These are phyloP conservation scores for Pedetes capensis DNA, from an alignment of 2,113 vertebrate species.

Conservation along the genomic window DNA sequence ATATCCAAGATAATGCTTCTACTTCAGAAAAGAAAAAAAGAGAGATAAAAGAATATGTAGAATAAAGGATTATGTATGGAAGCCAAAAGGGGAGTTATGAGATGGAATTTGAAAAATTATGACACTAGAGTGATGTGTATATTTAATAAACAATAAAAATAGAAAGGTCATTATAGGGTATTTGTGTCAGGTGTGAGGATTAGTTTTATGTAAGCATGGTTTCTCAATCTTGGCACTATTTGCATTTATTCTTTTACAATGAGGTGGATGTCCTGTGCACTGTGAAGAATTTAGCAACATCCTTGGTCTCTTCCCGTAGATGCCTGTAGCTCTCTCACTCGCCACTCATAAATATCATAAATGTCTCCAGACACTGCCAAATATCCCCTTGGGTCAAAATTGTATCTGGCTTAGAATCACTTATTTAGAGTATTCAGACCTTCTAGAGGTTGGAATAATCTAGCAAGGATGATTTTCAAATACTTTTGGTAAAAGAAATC, in stretches of 20 bases:
- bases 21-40: not conserved
- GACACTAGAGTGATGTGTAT: not conserved
- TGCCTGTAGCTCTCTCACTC: not conserved
- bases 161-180: not conserved
- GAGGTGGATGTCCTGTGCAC: not conserved
- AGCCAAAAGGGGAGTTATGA: not conserved
- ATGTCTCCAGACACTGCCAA: not conserved
- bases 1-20: not conserved
- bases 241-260: not conserved
- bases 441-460: not conserved
- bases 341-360: not conserved
- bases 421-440: slow-evolving; percentile 17
- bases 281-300: not conserved
- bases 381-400: not conserved
- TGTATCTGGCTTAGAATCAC: not conserved
- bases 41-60: not conserved
- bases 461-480: not conserved
- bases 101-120: not conserved
- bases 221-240: not conserved
- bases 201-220: not conserved
- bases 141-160: slow-evolving; percentile 24
- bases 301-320: not conserved
- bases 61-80: not conserved
- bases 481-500: not conserved
- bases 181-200: not conserved